Conservation (phyloP, 1,140 invertebrate genomes). For the Drosophila littoralis region DNA sequence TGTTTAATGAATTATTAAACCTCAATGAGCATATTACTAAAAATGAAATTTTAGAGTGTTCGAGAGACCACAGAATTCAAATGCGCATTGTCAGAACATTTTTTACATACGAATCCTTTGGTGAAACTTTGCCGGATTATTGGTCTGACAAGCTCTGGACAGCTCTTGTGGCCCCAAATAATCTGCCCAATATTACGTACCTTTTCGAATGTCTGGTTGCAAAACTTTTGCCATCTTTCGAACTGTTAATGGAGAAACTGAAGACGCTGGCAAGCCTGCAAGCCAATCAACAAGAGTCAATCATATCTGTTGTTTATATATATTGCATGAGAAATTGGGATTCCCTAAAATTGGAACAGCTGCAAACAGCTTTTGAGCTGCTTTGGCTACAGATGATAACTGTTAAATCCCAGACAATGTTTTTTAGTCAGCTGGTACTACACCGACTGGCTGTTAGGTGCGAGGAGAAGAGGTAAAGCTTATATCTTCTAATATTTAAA, state of each 20-base stretch:
- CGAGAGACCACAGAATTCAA: constrained; percentile 83
- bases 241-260: constrained; percentile 43
- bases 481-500: not conserved
- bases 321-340: constrained; percentile 41
- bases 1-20: constrained; percentile 39
- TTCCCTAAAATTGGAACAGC: not conserved
- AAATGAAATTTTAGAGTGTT: constrained; percentile 52
- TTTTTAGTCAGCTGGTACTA: constrained; percentile 1
- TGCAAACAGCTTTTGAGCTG: not conserved
- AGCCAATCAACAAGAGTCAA: constrained; percentile 58
- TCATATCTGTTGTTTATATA: constrained; percentile 58
- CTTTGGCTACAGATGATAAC: not conserved
- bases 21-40: constrained; percentile 46
- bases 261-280: constrained; percentile 22
- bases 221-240: constrained; percentile 22
- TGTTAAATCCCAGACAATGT: not conserved
- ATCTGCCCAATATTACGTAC: constrained; percentile 88
- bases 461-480: constrained; percentile 4
- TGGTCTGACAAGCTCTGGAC: constrained; percentile 78
- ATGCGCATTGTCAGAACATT: constrained; percentile 83
- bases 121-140: not conserved
- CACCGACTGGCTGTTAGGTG: not conserved
- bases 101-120: constrained; percentile 31
- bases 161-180: constrained; percentile 85
- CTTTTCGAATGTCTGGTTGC: constrained; percentile 87